phyloP scores from a whole-genome alignment of 2,888 invertebrate genomes.

The Diadegma fenestrale region DNA sequence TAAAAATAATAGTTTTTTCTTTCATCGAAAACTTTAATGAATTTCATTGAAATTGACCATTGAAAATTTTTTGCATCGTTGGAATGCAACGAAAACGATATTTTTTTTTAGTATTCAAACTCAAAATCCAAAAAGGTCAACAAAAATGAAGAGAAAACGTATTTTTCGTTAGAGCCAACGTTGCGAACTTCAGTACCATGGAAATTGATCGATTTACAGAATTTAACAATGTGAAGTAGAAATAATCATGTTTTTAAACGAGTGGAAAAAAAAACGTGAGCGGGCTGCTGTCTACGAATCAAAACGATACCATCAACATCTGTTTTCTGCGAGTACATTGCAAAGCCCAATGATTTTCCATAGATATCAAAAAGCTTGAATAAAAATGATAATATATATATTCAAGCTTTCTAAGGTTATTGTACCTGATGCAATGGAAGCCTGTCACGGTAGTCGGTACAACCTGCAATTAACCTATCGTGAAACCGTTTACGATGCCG shows the following conservation, averaged over 20 bases:
- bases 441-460: conserved; percentile 67
- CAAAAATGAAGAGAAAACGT: no score
- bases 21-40: background rate
- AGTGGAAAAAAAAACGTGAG: no score
- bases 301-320: background rate
- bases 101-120: no score
- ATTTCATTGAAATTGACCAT: no score
- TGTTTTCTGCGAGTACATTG: background rate
- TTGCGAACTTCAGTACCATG: no score
- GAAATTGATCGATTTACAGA: background rate
- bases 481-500: conserved; percentile 68
- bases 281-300: no score
- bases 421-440: conserved; percentile 41
- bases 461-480: conserved; percentile 69
- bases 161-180: no score
- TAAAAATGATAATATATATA: conserved; percentile 1
- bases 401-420: conserved; percentile 6
- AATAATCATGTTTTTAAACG: background rate
- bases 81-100: no score
- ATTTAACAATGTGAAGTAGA: background rate
- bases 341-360: background rate
- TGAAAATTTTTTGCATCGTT: no score
- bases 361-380: background rate
- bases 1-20: background rate
- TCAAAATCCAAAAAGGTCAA: no score